Evolutionary conservation across 2,797 vertebrate species (phyloP), one percentile per base, ranked within the genome.

Genomic region (Acanthiza pusilla): DNA sequence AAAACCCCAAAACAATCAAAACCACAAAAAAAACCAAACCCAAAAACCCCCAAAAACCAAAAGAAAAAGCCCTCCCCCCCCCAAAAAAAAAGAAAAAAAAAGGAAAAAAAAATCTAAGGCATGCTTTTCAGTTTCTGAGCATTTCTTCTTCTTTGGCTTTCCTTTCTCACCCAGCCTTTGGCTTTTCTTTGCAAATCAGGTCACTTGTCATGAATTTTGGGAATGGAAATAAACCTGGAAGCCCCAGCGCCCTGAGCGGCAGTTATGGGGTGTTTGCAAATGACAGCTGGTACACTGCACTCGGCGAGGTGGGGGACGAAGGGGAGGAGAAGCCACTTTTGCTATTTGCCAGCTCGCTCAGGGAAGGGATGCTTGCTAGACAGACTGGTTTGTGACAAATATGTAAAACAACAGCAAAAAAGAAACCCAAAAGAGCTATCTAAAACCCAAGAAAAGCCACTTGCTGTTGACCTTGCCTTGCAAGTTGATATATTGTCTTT

Each of bases 271-370:
- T 6, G 8, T 58, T 54, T 38, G 55, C 29, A n/a, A 74, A 29
- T n/a, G 63, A 82, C 76, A 55, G 57, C 45, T 34, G 50, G 43
- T 74, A 1, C 0, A 0, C 9, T 36, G 75, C 16, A 1, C 13
- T 53, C 3, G 0, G 68, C 26, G 7, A 9, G 32, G 25, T 30
- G 62, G 53, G 58, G 53, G 77, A 21, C 0, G 2, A 25, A 32
- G 58, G 47, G 22, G 17, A 85, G 29, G 60, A 67, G 53, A 34
- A 85, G 36, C 30, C 80, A 19, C 72, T 67, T 79, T 58, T 68
- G 93, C 70, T 51, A 5, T 32, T 55, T 7, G 4, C 58, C 51
- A 54, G 73, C 32, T 13, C 43, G 85, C 50, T 3, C 30, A 20
- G 70, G 47, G 38, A 81, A 57, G 66, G 7, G 67, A 22, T 29